Base-by-base conservation (phyloP, 2,113 vertebrate species). In the Syrmaticus mikado region DNA sequence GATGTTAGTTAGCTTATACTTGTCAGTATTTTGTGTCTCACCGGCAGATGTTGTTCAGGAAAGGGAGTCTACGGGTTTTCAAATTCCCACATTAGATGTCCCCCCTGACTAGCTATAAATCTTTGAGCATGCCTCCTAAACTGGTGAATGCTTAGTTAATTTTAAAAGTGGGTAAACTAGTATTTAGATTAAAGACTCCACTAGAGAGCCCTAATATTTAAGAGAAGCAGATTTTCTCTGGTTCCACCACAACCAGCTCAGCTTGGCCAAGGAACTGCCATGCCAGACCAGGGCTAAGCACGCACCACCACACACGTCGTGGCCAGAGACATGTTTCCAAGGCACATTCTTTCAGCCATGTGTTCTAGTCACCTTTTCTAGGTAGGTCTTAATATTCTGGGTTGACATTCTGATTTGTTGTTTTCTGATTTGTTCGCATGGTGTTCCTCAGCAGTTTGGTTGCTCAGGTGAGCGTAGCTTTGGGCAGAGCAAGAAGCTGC, bases 281-380 rank as follows among this genome's bases (percentile, higher is more conserved):
- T 28, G 60, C 50, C 2, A 20, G 58, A n/a, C 25, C 17, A 17
- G 22, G n/a, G 4, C 68, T 57, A 36, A 25, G 5, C 19, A 5
- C 13, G 25, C 7, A 3, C 24, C 8, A 25, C n/a, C 2, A 1
- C 3, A 25, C 30, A 13, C 19, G 30, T 53, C 11, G 1, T 32
- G 38, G 32, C 24, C n/a, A 53, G 36, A 66, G 38, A 6, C 8
- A 27, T 1, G 1, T 34, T 32, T 61, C 7, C 13, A 25, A 55
- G 38, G 12, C 0, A 0, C 50, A 17, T 1, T 67, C 52, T 30
- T 73, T 57, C 40, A 21, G 70, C 70, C 1, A 0, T 11, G 34
- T 8, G 11, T 64, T 12, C 38, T 30, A 28, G 25, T 16, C 43
- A 5, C 17, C 17, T 67, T 61, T 67, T 34, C 66, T 40, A 34